Base-by-base conservation (phyloP, 2,797 vertebrate genomes). In the Liasis olivaceus region DNA sequence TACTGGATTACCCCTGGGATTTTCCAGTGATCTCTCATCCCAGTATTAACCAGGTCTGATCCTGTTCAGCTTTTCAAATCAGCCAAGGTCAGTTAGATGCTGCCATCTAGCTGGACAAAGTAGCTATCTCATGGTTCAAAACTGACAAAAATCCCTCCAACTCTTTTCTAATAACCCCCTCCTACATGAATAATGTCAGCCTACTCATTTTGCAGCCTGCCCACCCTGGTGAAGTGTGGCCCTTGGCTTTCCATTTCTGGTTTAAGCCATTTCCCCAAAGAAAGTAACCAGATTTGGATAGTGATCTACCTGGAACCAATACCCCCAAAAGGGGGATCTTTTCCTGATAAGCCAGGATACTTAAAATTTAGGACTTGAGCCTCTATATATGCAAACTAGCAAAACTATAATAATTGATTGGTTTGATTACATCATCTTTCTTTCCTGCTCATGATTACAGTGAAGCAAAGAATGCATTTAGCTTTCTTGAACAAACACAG, bases 401-500 rank as follows among this genome's bases (percentile, higher is more conserved):
- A 8, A 22, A 20, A 56, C 91, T 92, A 93, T 58, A 90, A 59
- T n/a, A 66, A 87, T 85, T 91, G 94, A 86, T 95, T 96, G 91
- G 95, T 96, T 93, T 95, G 90, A 93, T 95, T 93, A 91, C 92
- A 94, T 94, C 95, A 95, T 88, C 94, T 93, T 95, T 91, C 58
- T 9, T 85, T 54, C 9, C 92, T 94, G 95, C 91, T 95, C 92
- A 92, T 91, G 96, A 90, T 96, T 96, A 95, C 92, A 96, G 90
- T 94, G 94, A 96, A 97, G 97, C 96, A 97, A 96, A 91, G 94
- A 96, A 94, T 95, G 94, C 91, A 94, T 96, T 96, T 62, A 64
- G 92, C 24, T 88, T 96, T 95, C 95, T 96, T 93, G 95, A 96
- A 97, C 96, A 97, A 97, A 97, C 95, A 93, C 94, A 95, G 96